phyloP scores from a whole-genome alignment of 2,888 invertebrate species.

The Scrobipalpa costella region DNA sequence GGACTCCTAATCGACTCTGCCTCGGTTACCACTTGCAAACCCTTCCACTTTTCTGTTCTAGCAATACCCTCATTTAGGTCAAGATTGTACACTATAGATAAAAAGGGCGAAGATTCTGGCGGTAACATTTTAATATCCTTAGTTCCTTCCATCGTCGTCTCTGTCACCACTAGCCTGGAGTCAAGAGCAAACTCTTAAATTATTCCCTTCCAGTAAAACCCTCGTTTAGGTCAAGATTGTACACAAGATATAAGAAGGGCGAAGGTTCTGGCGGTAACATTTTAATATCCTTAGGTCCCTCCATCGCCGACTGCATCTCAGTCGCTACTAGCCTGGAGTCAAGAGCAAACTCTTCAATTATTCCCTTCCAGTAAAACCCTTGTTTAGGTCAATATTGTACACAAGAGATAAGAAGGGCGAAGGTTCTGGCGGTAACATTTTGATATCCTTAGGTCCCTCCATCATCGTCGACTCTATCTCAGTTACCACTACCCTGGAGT shows the following conservation, averaged over 20 bases:
- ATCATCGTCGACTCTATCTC: no score
- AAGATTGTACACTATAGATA: slow-evolving; percentile 9
- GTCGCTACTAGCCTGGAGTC: no score
- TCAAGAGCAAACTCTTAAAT: no score
- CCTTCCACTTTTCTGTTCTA: neutral
- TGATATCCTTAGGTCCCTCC: slow-evolving; percentile 61
- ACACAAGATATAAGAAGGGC: slow-evolving; percentile 18
- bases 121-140: slow-evolving; percentile 61
- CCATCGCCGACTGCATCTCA: no score
- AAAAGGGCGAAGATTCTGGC: slow-evolving; percentile 24
- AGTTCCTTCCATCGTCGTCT: no score
- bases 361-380: neutral
- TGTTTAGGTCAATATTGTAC: neutral
- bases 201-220: neutral
- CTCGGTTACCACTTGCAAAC: no score
- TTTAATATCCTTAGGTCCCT: slow-evolving; percentile 63
- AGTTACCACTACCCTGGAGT: no score
- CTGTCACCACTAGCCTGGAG: no score
- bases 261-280: slow-evolving; percentile 40
- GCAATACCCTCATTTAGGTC: neutral
- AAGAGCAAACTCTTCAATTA: no score
- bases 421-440: slow-evolving; percentile 45
- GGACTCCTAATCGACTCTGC: no score
- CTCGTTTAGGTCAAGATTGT: neutral
- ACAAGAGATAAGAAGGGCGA: slow-evolving; percentile 21